These are phyloP conservation scores for Nothocercus julius DNA, from an alignment of 2,113 vertebrate species.

Conservation along the genomic window DNA sequence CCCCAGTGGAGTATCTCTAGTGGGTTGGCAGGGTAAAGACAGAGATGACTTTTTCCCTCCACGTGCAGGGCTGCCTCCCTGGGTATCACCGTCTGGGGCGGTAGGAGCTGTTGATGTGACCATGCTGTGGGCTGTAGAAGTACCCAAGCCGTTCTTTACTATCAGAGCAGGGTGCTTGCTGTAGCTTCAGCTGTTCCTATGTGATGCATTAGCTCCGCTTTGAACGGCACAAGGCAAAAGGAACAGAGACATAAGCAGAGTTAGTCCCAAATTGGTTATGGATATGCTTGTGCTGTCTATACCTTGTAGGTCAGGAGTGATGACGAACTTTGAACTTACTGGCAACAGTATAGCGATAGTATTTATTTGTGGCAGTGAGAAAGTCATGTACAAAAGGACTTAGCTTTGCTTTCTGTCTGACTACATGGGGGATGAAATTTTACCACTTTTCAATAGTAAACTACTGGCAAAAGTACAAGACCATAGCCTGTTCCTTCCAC, in stretches of 20 bases:
- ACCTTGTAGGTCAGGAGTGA: background rate
- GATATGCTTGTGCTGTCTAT: background rate
- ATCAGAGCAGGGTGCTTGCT: background rate
- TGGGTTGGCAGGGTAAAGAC: background rate
- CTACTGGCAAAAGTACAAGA: background rate
- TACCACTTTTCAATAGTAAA: background rate
- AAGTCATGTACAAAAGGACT: background rate
- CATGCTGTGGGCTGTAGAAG: background rate
- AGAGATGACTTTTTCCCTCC: background rate
- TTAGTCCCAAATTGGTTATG: background rate
- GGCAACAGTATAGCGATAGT: background rate
- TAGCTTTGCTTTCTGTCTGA: background rate
- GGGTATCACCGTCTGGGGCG: background rate
- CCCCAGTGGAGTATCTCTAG: background rate
- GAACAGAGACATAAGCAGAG: rapidly evolving
- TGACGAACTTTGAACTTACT: background rate
- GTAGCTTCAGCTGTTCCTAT: background rate
- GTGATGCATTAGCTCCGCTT: background rate
- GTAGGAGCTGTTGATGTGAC: background rate
- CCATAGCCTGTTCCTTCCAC: background rate
- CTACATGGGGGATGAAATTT: background rate
- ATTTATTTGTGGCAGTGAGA: background rate
- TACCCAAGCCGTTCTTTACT: background rate
- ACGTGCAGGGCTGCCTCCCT: background rate
- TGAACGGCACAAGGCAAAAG: background rate